phyloP scores from a whole-genome alignment of 1,140 invertebrate species.

The Atta colombica region DNA sequence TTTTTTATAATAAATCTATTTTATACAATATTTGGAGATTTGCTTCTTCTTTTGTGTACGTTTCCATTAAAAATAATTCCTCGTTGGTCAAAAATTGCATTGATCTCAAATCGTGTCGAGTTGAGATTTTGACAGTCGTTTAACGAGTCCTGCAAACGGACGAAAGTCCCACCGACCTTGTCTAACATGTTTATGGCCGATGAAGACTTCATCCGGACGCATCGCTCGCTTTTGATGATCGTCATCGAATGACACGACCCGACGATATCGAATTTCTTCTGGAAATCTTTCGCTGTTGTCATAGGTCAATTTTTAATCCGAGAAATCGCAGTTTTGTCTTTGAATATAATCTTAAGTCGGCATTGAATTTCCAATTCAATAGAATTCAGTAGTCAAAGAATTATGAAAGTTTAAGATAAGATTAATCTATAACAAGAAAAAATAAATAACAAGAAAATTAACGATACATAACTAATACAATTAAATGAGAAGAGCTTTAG shows the following conservation, averaged over 20 bases:
- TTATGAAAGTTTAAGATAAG: neutral
- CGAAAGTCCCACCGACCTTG: conserved; percentile 91
- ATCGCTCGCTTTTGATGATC: conserved; percentile 63
- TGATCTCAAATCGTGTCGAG: neutral
- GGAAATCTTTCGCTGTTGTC: neutral
- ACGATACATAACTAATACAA: too few species aligned
- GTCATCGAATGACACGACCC: neutral
- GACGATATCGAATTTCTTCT: conserved; percentile 4
- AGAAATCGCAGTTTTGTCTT: neutral
- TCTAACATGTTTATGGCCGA: conserved; percentile 83
- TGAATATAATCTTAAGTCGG: neutral
- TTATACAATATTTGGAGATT: neutral
- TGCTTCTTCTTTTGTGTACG: neutral
- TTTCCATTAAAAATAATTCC: neutral
- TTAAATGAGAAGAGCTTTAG: too few species aligned
- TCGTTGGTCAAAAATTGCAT: neutral
- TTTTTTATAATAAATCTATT: neutral
- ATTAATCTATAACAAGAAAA: neutral
- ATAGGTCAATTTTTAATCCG: neutral
- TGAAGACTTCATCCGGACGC: conserved; percentile 90
- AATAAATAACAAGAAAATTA: too few species aligned
- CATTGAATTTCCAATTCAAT: neutral
- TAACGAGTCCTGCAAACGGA: conserved; percentile 90
- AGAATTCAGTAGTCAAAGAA: neutral
- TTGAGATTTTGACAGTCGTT: conserved; percentile 13